Evolutionary conservation across 2,113 vertebrate genomes (phyloP).

Genomic region (Rhodinocichla rosea): DNA sequence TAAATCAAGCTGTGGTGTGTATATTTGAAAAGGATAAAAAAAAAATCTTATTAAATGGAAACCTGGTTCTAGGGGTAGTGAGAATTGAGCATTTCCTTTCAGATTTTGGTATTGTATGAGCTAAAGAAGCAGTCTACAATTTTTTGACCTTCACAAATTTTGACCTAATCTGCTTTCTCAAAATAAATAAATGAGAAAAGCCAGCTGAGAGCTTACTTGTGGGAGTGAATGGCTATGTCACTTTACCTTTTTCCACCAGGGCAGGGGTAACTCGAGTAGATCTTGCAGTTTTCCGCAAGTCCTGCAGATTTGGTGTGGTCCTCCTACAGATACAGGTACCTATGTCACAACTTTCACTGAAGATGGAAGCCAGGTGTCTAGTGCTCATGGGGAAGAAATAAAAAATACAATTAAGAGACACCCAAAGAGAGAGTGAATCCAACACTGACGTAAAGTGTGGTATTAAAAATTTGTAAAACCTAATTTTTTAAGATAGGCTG

Average conservation of each 20-base stretch:
- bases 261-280: not conserved
- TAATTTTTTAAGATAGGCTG: not conserved
- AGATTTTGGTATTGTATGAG: not conserved
- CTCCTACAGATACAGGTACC: not conserved
- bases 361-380: not conserved
- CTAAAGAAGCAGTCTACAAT: not conserved
- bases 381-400: not conserved
- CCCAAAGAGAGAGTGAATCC: not conserved
- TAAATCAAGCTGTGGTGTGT: not conserved
- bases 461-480: not conserved
- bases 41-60: not conserved
- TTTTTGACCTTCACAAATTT: not conserved
- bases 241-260: not conserved
- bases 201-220: not conserved
- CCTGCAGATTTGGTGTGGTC: not conserved
- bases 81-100: not conserved
- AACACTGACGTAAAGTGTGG: fast-evolving
- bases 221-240: not conserved
- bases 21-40: not conserved
- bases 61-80: not conserved
- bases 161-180: not conserved
- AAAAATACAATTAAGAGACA: not conserved
- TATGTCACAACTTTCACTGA: not conserved
- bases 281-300: not conserved
- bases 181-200: not conserved